Percentiles rank a stretch among this genome's conserved stretches.
Evolutionary conservation across 2,888 invertebrate species (phyloP).

Genomic region (Drosophila kuntzei): DNA sequence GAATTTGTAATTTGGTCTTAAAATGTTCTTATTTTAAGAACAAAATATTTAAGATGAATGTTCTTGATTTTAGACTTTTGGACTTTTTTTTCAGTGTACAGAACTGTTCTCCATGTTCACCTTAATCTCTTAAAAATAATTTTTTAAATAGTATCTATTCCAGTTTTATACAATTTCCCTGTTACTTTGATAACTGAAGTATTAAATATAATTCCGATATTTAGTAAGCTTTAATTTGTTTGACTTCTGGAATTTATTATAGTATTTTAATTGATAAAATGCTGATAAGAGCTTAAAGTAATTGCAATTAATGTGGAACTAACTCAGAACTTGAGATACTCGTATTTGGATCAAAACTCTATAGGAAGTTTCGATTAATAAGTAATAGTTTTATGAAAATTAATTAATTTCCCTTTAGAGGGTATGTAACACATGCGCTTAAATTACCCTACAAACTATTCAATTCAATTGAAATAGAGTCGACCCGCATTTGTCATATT

Average conservation of each 20-base stretch:
- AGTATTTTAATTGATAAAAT: neutral
- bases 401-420: neutral
- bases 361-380: neutral
- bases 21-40: too few species aligned
- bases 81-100: too few species aligned
- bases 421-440: neutral
- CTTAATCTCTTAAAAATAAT: neutral
- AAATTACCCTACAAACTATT: constrained; percentile 6
- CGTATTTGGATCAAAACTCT: neutral
- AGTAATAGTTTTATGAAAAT: neutral
- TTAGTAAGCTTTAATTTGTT: neutral
- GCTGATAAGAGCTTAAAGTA: neutral
- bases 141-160: neutral
- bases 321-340: neutral
- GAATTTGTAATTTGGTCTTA: too few species aligned
- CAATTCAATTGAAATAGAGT: constrained; percentile 15
- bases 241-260: neutral
- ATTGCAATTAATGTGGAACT: neutral
- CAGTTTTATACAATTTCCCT: neutral
- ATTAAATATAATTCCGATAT: neutral
- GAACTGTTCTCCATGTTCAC: neutral
- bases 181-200: neutral
- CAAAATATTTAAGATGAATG: too few species aligned
- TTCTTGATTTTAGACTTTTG: too few species aligned
- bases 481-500: constrained; percentile 14